Conservation (phyloP, 2,888 invertebrate genomes). For the Leucania comma region DNA sequence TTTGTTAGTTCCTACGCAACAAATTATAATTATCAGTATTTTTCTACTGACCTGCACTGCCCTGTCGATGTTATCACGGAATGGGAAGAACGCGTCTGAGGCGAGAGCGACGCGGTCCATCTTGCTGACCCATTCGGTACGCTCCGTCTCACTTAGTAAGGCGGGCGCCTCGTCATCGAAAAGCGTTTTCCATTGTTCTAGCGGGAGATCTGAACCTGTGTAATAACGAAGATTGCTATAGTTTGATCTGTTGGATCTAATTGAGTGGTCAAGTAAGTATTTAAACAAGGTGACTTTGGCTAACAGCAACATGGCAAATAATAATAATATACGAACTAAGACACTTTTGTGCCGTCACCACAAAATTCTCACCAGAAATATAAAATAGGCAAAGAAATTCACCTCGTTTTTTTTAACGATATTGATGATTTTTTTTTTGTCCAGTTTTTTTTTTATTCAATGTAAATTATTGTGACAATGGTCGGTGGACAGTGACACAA, state of each 20-base stretch:
- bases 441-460: too few species aligned
- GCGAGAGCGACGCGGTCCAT: conserved; percentile 96
- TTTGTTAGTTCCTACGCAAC: not conserved
- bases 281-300: too few species aligned
- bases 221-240: not conserved
- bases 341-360: too few species aligned
- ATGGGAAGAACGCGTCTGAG: conserved; percentile 99
- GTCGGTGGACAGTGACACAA: not conserved
- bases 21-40: not conserved
- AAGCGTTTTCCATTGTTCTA: conserved; percentile 93
- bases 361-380: too few species aligned
- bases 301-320: too few species aligned
- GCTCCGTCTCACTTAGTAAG: conserved; percentile 92
- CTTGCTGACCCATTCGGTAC: conserved; percentile 92
- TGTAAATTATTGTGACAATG: too few species aligned
- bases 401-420: too few species aligned
- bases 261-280: not conserved
- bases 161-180: conserved; percentile 92
- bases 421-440: too few species aligned
- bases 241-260: too few species aligned
- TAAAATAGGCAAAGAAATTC: too few species aligned
- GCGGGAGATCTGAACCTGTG: conserved; percentile 95
- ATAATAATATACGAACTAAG: too few species aligned
- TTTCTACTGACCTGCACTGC: conserved; percentile 93
- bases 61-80: conserved; percentile 98